Evolutionary conservation across 2,888 invertebrate genomes (phyloP).

Genomic region (Gerris lacustris): DNA sequence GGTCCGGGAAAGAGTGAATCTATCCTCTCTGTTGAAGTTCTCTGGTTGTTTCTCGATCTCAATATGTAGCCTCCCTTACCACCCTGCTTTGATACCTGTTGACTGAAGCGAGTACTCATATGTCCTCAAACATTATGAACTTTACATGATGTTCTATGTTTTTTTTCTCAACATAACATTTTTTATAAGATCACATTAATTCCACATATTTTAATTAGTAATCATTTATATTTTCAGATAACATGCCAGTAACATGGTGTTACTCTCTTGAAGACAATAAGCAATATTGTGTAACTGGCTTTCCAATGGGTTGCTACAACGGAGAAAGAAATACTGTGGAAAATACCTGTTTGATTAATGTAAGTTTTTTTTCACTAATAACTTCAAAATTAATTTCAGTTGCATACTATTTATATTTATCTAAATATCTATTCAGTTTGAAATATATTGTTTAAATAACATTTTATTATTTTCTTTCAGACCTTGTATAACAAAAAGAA

Average conservation of each 20-base stretch:
- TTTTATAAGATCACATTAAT: too few relatives aligned
- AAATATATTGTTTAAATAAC: too few relatives aligned
- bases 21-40: too few relatives aligned
- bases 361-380: constrained; percentile 24
- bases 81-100: too few relatives aligned
- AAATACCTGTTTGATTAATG: constrained; percentile 34
- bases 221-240: constrained; percentile 49
- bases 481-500: constrained; percentile 33
- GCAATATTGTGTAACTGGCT: constrained; percentile 85
- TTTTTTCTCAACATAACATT: too few relatives aligned
- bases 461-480: background rate
- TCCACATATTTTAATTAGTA: too few relatives aligned
- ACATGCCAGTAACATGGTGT: constrained; percentile 99
- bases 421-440: background rate
- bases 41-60: too few relatives aligned
- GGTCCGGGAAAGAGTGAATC: too few relatives aligned
- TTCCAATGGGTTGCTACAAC: constrained; percentile 85
- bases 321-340: constrained; percentile 26
- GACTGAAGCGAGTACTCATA: too few relatives aligned
- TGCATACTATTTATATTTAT: constrained; percentile 2
- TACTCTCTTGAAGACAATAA: constrained; percentile 58
- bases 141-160: too few relatives aligned
- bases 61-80: too few relatives aligned
- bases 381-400: background rate
- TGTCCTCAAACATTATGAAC: too few relatives aligned